phyloP scores from a whole-genome alignment of 2,797 vertebrate species.

The Melanotaenia nigrans region DNA sequence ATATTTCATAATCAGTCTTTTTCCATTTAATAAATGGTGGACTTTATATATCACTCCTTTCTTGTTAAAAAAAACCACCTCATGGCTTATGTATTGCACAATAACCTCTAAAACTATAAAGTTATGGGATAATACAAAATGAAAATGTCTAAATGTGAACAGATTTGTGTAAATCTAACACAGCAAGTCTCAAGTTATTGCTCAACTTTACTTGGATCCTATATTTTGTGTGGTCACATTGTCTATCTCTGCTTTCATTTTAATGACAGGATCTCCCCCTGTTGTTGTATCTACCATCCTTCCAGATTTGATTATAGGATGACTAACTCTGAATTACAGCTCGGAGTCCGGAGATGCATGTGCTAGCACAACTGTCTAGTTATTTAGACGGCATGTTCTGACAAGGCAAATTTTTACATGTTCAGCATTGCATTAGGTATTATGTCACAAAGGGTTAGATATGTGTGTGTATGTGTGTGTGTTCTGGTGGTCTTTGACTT shows the following conservation, averaged over 20 bases:
- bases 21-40: background rate
- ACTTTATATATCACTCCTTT: background rate
- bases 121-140: background rate
- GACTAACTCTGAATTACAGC: constrained; percentile 11
- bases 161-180: background rate
- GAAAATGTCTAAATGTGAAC: background rate
- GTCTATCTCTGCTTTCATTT: constrained; percentile 20
- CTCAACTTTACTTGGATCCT: background rate
- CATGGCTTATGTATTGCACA: background rate
- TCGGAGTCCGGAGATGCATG: constrained; percentile 19
- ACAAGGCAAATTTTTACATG: constrained; percentile 41
- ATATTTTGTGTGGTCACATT: background rate
- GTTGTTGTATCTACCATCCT: constrained; percentile 21
- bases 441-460: constrained; percentile 18
- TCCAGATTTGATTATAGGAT: constrained; percentile 55
- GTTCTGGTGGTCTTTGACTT: constrained; percentile 32
- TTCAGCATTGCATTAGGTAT: constrained; percentile 33
- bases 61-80: background rate
- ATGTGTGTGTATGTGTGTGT: background rate
- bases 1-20: background rate
- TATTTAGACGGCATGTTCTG: constrained; percentile 59
- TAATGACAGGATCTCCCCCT: constrained; percentile 43
- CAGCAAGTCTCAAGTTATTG: background rate
- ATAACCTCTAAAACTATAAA: background rate
- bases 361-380: constrained; percentile 34